Evolutionary conservation across 2,797 vertebrate species (phyloP).

Genomic region (Pipistrellus kuhlii): DNA sequence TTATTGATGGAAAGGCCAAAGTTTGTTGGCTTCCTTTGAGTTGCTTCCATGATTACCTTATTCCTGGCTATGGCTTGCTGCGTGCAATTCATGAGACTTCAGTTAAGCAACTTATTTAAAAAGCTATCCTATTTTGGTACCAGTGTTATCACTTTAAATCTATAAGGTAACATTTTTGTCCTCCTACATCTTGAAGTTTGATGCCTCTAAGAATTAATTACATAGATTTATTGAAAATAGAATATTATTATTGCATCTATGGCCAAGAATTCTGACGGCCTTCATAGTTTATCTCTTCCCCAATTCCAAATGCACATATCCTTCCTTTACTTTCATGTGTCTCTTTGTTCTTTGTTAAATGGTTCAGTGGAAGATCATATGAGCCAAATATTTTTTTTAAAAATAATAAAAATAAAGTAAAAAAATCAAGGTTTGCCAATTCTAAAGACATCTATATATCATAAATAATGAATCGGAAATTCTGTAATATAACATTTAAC

Average conservation of each 20-base stretch:
- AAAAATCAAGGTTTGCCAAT: background rate
- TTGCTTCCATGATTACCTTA: background rate
- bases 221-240: background rate
- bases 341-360: background rate
- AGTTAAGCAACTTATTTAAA: background rate
- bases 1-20: background rate
- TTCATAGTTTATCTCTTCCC: background rate
- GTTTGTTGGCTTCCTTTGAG: background rate
- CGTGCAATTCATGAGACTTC: background rate
- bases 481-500: background rate
- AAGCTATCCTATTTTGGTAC: background rate
- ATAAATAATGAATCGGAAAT: background rate
- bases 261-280: background rate
- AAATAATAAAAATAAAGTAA: background rate
- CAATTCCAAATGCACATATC: background rate
- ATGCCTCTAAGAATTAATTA: background rate
- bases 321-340: background rate
- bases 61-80: background rate
- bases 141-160: background rate
- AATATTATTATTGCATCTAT: background rate
- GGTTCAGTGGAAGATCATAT: background rate
- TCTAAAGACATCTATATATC: background rate
- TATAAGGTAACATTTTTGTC: background rate
- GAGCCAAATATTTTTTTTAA: background rate
- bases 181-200: background rate